Conservation (phyloP, 2,113 vertebrate species). For the Melanerpes aurifrons region DNA sequence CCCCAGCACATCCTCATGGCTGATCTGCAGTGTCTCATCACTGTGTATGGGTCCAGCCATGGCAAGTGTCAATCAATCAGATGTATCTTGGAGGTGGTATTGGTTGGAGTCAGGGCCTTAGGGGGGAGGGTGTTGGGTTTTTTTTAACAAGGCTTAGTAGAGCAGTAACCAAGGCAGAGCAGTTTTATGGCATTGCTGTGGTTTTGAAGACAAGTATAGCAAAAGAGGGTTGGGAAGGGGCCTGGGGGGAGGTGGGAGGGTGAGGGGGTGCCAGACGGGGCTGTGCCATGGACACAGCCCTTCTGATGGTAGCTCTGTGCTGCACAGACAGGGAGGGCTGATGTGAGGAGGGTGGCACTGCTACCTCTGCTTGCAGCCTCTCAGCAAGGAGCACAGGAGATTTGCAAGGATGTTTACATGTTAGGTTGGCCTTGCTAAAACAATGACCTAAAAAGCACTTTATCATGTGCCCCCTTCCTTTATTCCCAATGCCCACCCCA, state of each 20-base stretch:
- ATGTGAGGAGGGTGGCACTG: background rate
- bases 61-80: background rate
- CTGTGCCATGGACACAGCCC: background rate
- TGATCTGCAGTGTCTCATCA: background rate
- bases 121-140: background rate
- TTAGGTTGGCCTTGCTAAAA: conserved; percentile 40
- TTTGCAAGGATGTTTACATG: conserved; percentile 37
- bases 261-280: accelerated
- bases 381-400: background rate
- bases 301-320: background rate
- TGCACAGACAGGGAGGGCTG: background rate
- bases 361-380: background rate
- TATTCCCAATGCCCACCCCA: background rate
- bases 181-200: background rate
- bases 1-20: background rate
- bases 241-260: too few species aligned
- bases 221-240: background rate
- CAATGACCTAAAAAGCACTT: conserved; percentile 44
- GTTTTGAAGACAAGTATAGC: background rate
- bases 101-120: background rate
- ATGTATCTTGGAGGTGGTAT: background rate
- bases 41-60: accelerated
- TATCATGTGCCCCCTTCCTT: background rate
- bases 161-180: background rate
- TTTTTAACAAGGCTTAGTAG: background rate